Percentiles rank a stretch among this genome's conserved stretches.
These are phyloP conservation scores for Micromussa lordhowensis DNA, from an alignment of 92 coral and sea anemone genomes.

Conservation along the genomic window DNA sequence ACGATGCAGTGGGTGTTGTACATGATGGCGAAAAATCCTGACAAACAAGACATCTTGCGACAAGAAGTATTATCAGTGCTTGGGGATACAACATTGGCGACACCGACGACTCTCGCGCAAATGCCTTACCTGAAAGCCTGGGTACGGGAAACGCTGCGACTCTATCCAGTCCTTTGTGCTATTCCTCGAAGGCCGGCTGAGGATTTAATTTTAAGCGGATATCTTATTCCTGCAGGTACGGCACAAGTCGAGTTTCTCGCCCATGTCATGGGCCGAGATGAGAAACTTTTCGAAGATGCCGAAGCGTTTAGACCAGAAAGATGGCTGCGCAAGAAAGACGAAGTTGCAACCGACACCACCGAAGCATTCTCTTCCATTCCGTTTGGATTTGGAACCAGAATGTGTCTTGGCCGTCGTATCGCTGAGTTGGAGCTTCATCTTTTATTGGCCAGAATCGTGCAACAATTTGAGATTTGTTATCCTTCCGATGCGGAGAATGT, in stretches of 20 bases:
- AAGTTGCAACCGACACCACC: neutral
- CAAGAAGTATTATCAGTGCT: conserved; percentile 62
- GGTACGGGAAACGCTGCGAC: conserved; percentile 73
- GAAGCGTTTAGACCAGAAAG: conserved; percentile 67
- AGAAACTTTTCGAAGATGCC: conserved; percentile 60
- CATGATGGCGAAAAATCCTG: conserved; percentile 69
- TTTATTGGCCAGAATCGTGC: conserved; percentile 50
- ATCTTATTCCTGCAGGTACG: conserved; percentile 58
- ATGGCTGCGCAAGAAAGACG: conserved; percentile 55
- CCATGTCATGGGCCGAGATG: conserved; percentile 60
- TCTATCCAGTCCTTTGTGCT: conserved; percentile 59
- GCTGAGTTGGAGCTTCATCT: conserved; percentile 73
- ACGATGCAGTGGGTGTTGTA: conserved; percentile 80
- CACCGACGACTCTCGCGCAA: conserved; percentile 37
- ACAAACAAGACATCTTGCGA: conserved; percentile 61
- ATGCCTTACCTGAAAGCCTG: conserved; percentile 79
- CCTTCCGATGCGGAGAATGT: conserved; percentile 38
- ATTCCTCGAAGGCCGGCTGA: conserved; percentile 26
- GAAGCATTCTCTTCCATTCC: conserved; percentile 69
- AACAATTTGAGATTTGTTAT: conserved; percentile 53
- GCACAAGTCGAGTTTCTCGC: conserved; percentile 16
- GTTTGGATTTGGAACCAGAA: conserved; percentile 78
- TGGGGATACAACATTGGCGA: conserved; percentile 27
- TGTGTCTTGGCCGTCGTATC: conserved; percentile 75
- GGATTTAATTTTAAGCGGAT: conserved; percentile 63